Evolutionary conservation across 2,888 invertebrate species (phyloP), one percentile per base, ranked within the genome.

Genomic region (Parnassius apollo): DNA sequence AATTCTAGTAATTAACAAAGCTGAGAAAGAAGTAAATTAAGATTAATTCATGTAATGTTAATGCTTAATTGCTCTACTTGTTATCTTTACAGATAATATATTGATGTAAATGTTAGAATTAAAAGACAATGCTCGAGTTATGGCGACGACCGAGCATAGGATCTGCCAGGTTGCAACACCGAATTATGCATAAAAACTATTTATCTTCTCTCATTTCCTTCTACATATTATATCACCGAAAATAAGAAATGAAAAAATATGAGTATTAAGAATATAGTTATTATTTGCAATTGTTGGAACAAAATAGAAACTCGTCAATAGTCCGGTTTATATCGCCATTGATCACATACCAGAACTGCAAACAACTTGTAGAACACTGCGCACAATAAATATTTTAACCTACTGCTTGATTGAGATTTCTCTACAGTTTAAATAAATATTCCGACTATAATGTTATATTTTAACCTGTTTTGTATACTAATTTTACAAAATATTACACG

Each of bases 51-150:
- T 35, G 35, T 35, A 35, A 35, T 25, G 25, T 35, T 35, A 35
- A 35, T 35, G 7, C 25, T 25, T 25, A 25, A 4, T 25, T 25
- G 3, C 3, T 25, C 25, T 35, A 35, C 7, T 35, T 35, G 35
- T 35, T 35, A 35, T 4, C 7, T 35, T 35, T 35, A 35, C 7
- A 1, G 35, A 35, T 35, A 35, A 35, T 35, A 35, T 35, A 35
- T 35, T 7, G 35, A 35, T 7, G 35, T 35, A 35, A 35, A 35
- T 35, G 35, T 35, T 35, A 83, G 83, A 85, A 86, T 87, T 86
- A 82, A 81, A 86, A 88, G 79, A 88, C 88, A 88, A 86, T 88
- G 83, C 81, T 81, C 70, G 68, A 53, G 79, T 86, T 88, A 88
- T 88, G 87, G 89, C 83, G 81, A 72, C 76, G 73, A 67, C 75